Percentiles rank a stretch among this genome's conserved stretches.
Evolutionary conservation across 2,113 vertebrate genomes (phyloP).

Genomic region (Hystrix brachyura): DNA sequence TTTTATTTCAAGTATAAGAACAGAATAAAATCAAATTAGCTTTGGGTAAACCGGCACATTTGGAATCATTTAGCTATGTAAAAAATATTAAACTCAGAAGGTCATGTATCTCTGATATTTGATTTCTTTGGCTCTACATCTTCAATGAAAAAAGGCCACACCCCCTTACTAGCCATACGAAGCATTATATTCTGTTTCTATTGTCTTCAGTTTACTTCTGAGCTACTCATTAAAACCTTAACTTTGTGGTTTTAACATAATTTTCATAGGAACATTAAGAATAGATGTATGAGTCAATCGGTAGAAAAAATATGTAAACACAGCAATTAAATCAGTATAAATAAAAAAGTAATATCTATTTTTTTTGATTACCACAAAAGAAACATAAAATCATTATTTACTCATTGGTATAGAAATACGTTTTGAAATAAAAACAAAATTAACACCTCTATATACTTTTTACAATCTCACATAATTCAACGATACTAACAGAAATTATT

Average conservation of each 20-base stretch:
- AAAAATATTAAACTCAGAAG: constrained; percentile 53
- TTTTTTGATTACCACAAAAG: constrained; percentile 52
- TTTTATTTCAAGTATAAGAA: constrained; percentile 47
- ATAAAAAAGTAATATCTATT: constrained; percentile 49
- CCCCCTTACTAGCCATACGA: constrained; percentile 1
- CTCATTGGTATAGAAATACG: constrained; percentile 64
- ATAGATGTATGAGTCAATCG: constrained; percentile 73
- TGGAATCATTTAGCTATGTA: constrained; percentile 69
- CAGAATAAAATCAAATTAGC: constrained; percentile 57
- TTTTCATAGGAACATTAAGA: constrained; percentile 75
- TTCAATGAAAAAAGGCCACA: constrained; percentile 23
- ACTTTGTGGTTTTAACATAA: constrained; percentile 69
- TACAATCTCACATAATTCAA: constrained; percentile 16
- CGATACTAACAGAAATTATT: constrained; percentile 53
- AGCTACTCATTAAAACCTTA: constrained; percentile 68
- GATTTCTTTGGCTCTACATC: constrained; percentile 28
- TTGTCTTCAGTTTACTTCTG: constrained; percentile 59
- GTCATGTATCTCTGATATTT: constrained; percentile 51
- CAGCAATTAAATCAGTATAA: constrained; percentile 67
- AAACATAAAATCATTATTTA: constrained; percentile 64
- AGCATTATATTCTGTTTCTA: constrained; percentile 65
- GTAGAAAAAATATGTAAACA: constrained; percentile 69
- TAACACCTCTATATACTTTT: not conserved
- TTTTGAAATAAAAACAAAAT: constrained; percentile 63
- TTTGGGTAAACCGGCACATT: constrained; percentile 58